phyloP scores from a whole-genome alignment of 2,888 invertebrate genomes.

The Dysmachus trigonus region DNA sequence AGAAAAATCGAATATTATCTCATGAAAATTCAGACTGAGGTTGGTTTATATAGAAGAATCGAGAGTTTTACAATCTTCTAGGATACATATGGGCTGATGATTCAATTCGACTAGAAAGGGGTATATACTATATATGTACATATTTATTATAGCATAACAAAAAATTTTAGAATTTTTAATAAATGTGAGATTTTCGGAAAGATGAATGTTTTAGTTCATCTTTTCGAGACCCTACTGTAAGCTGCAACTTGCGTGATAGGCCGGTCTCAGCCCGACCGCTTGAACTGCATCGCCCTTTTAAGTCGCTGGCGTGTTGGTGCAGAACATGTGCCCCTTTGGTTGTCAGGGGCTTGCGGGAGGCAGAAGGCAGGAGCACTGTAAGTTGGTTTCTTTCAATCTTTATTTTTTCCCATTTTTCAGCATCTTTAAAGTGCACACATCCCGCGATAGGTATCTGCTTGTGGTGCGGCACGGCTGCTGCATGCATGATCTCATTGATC shows the following conservation, averaged over 20 bases:
- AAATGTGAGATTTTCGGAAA: not conserved
- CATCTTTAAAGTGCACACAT: not conserved
- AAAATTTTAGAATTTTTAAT: too few relatives aligned
- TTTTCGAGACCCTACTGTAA: not conserved
- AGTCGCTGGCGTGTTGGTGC: not conserved
- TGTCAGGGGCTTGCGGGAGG: not conserved
- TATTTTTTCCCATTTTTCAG: not conserved
- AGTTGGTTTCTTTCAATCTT: not conserved
- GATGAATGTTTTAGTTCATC: not conserved
- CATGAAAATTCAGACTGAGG: too few relatives aligned
- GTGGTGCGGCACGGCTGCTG: not conserved
- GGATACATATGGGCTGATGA: too few relatives aligned
- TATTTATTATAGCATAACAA: too few relatives aligned
- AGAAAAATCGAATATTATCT: too few relatives aligned
- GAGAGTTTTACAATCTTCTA: too few relatives aligned
- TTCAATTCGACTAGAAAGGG: too few relatives aligned
- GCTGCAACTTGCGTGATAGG: conserved; percentile 14
- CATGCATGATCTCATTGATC: conserved; percentile 10
- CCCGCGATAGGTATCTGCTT: not conserved
- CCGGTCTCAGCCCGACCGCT: not conserved
- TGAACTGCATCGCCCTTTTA: conserved; percentile 15
- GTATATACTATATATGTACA: too few relatives aligned
- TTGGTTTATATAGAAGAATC: too few relatives aligned
- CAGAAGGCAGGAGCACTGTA: not conserved
- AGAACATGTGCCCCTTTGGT: not conserved